Conservation (phyloP, 2,797 vertebrate genomes). For the Protonibea diacanthus region DNA sequence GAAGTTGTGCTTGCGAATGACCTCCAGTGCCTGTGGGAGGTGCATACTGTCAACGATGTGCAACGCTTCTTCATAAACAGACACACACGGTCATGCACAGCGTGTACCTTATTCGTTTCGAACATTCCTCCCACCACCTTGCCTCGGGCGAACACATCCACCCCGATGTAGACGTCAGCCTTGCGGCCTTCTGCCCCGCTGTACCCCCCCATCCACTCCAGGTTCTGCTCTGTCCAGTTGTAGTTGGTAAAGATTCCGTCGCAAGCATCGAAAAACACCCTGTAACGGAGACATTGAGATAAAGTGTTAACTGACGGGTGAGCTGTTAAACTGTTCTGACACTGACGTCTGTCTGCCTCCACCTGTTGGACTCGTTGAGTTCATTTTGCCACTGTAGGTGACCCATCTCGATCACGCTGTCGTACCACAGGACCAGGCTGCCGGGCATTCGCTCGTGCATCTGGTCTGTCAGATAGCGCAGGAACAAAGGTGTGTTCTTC, state of each 20-base stretch:
- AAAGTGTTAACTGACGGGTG: background rate
- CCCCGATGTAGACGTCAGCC: constrained; percentile 89
- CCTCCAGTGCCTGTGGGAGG: constrained; percentile 86
- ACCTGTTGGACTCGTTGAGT: constrained; percentile 91
- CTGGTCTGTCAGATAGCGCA: constrained; percentile 87
- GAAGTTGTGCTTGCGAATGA: constrained; percentile 90
- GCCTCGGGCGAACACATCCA: constrained; percentile 94
- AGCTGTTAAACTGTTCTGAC: background rate
- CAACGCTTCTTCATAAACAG: background rate
- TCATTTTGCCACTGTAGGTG: constrained; percentile 93
- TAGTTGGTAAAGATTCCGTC: constrained; percentile 98
- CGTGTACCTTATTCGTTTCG: constrained; percentile 89
- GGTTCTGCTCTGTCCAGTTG: constrained; percentile 92
- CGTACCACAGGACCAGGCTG: constrained; percentile 94
- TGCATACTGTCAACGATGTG: constrained; percentile 46
- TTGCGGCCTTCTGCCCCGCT: constrained; percentile 69
- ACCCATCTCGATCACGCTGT: constrained; percentile 89
- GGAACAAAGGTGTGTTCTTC: constrained; percentile 85
- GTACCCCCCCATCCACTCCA: constrained; percentile 81
- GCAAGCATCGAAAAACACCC: constrained; percentile 92
- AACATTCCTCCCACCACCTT: constrained; percentile 91
- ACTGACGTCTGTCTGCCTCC: background rate
- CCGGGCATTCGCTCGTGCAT: constrained; percentile 85
- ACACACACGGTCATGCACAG: background rate
- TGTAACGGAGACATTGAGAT: constrained; percentile 55